These are phyloP conservation scores for Hiodon alosoides DNA, from an alignment of 2,113 vertebrate species.

Conservation along the genomic window DNA sequence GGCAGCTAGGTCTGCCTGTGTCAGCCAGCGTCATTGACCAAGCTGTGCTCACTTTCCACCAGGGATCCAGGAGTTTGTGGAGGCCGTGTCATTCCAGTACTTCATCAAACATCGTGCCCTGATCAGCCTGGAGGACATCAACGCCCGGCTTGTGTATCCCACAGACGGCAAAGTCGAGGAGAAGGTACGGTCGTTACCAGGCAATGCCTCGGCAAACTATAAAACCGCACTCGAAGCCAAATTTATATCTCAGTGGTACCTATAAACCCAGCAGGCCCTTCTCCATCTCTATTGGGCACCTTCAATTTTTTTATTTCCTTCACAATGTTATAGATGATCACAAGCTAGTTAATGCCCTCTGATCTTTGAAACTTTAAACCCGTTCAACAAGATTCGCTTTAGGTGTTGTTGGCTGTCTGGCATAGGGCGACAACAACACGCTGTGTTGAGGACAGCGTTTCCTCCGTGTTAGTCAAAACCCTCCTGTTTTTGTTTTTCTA, in stretches of 20 bases:
- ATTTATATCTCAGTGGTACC: too few relatives aligned
- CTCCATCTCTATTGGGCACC: not conserved
- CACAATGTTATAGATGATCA: too few relatives aligned
- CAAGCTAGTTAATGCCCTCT: too few relatives aligned
- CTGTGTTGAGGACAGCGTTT: slow-evolving; percentile 23
- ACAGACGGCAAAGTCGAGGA: slow-evolving; percentile 59
- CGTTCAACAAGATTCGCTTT: not conserved
- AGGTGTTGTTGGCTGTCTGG: not conserved
- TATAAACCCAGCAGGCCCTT: not conserved
- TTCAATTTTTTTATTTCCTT: not conserved
- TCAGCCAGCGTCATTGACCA: too few relatives aligned
- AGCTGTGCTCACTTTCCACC: not conserved
- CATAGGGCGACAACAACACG: not conserved
- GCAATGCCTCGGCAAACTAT: not conserved
- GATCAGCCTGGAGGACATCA: slow-evolving; percentile 91
- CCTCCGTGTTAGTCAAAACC: slow-evolving; percentile 22
- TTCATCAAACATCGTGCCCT: slow-evolving; percentile 86
- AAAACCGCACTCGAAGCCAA: too few relatives aligned
- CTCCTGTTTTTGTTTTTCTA: not conserved
- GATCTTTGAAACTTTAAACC: too few relatives aligned
- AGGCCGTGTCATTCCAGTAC: slow-evolving; percentile 91
- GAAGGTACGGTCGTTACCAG: slow-evolving; percentile 48
- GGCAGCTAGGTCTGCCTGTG: too few relatives aligned
- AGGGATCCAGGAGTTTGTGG: slow-evolving; percentile 96
- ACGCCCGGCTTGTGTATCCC: slow-evolving; percentile 79